Conservation (phyloP, 2,113 vertebrate species). For the Neofelis nebulosa region DNA sequence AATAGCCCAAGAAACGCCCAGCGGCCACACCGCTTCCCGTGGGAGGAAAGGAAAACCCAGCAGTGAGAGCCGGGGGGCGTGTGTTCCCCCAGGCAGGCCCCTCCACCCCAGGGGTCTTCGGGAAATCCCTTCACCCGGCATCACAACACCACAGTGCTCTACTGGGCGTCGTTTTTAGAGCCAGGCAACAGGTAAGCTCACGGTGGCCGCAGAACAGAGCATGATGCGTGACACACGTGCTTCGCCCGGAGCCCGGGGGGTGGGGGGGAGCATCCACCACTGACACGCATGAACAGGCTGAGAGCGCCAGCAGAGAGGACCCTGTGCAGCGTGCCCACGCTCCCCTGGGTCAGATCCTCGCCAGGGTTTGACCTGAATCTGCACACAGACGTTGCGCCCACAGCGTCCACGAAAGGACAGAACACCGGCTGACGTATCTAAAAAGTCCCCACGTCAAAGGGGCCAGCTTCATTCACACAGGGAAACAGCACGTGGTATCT, state of each 20-base stretch:
- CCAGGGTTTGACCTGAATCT: neutral
- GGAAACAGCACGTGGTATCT: fast-evolving
- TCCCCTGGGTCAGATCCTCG: neutral
- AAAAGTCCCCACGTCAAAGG: neutral
- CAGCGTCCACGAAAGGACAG: neutral
- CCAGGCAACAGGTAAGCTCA: neutral
- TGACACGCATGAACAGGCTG: fast-evolving
- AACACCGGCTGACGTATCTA: too few species aligned
- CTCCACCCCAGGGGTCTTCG: neutral
- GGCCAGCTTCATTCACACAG: too few species aligned
- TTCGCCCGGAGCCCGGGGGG: neutral
- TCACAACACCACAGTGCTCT: neutral
- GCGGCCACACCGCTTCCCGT: neutral
- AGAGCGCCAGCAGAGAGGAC: too few species aligned
- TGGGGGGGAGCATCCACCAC: neutral
- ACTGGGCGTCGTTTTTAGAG: neutral
- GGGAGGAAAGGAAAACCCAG: neutral
- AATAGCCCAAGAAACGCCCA: neutral
- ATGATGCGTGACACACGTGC: fast-evolving
- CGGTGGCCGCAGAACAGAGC: neutral
- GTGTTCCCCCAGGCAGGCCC: neutral
- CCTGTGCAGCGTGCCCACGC: fast-evolving
- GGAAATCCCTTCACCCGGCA: too few species aligned
- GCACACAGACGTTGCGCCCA: neutral
- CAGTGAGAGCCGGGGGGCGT: neutral